Base-by-base conservation (phyloP, 2,113 vertebrate genomes). In the Monopterus albus region DNA sequence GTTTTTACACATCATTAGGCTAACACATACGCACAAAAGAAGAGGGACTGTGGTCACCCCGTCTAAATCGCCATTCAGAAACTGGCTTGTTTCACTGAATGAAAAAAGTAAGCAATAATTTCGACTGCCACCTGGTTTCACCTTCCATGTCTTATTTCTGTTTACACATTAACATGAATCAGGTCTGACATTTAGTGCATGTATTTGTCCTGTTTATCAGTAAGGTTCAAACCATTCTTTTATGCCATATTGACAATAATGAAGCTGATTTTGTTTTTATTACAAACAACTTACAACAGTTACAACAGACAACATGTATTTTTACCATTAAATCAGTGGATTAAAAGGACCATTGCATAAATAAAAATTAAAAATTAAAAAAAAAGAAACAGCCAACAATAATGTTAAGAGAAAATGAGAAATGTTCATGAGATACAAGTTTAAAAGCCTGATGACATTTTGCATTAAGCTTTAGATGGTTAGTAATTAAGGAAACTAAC, bases 1-100 rank as follows among this genome's bases (percentile, higher is more conserved):
- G 42, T 79, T 61, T 81, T 85, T 75, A 59, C 78, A 52, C 78
- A 72, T 62, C 58, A 72, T 79, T 83, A 82, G 33, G 68, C 31
- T 56, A 23, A 85, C 75, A 78, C 55, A 55, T 45, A 55, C 36
- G 79, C 46, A 65, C 7, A 45, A 18, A 33, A 26, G 55, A 50
- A 12, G 12, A 0, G 35, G 4, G 29, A 36, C 36, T 14, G 10
- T 10, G 43, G 39, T 69, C 25, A 61, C n/a, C 26, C 40, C 31
- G 49, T 33, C 51, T 18, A 59, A 43, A 74, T 53, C 14, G 29
- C 52, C 45, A 38, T 36, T 59, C 42, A 66, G 8, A 69, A 46
- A 47, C 7, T 10, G 4, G 21, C 13, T 33, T 6, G 6, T 52
- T 74, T 52, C 43, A 42, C 18, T 39, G 20, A 70, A 46, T 43